Base-by-base conservation (phyloP, 2,113 vertebrate genomes). In the Sander vitreus region DNA sequence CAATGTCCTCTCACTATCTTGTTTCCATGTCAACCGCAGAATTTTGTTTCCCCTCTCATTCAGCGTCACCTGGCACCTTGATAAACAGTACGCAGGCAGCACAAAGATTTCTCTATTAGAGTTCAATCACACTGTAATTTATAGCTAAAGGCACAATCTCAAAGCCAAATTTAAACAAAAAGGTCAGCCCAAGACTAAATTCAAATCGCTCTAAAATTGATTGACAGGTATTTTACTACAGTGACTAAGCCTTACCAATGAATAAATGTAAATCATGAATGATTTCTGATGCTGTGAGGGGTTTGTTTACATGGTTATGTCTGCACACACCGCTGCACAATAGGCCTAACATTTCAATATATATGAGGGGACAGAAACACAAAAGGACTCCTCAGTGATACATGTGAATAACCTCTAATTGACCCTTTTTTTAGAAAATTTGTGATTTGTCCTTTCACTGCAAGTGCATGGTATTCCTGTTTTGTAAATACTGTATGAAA, bases 21-120 rank as follows among this genome's bases (percentile, higher is more conserved):
- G 88, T 93, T 94, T 88, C 92, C 91, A 93, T 93, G 90, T 93
- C 90, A 93, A 93, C 93, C 47, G 5, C 69, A 70, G 65, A 78
- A 88, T 81, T 89, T 83, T 83, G 84, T 82, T 79, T 79, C 86
- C 81, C 76, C 73, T 82, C 85, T 81, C 76, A 84, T 83, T 80
- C 76, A 81, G 83, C 78, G 69, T 88, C 87, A 92, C 92, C 89
- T 88, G 79, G 74, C 88, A 89, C 89, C 75, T 83, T 79, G 79
- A 88, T 84, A 84, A 90, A 79, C 78, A 75, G 39, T 71, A 81
- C 74, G 83, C 84, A 84, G 75, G 68, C 76, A 86, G 85, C 84
- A 90, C 81, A 86, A 85, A 78, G 64, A 88, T 79, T 86, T 83
- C 60, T 84, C 83, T 69, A 85, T 90, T 90, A 90, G 75, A 80